Evolutionary conservation across 2,113 vertebrate species (phyloP), one percentile per base, ranked within the genome.

Genomic region (Planiliza haematocheilus): DNA sequence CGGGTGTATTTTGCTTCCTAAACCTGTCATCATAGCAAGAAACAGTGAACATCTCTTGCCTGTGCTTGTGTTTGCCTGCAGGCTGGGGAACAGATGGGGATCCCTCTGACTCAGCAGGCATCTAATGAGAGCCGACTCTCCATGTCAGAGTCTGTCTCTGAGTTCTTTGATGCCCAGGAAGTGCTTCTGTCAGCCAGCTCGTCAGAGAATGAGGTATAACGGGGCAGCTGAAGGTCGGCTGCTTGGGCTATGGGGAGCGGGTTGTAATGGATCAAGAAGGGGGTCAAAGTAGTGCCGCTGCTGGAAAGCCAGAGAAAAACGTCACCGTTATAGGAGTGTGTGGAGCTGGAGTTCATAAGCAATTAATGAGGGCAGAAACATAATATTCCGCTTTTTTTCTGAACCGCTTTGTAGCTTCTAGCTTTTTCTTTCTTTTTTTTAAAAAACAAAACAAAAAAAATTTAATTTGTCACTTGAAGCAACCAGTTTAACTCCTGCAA

Each of bases 81-180:
- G 97, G 85, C 93, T 0, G 90, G 92, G 50, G 96, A 98, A 86
- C 95, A 97, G 91, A 96, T 96, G 82, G 95, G 86, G 83, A 96
- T 99, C 91, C 98, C 98, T 68, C 89, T 98, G 78, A 97, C 97
- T 77, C 97, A 98, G 90, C 97, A 98, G 94, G 95, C 96, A 85
- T 95, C 96, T 89, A 97, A 98, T 71, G 98, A 99, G 92, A 99
- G 98, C 88, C 95, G 97, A 80, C 95, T 99, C 61, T 99, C 98
- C 88, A 98, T 99, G 97, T 99, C 98, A 10, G 98, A 99, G 90
- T 99, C 98, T 0, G 95, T 99, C 77, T 99, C 98, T 0, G 98
- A 99, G 92, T 99, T 99, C 93, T 99, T 99, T 65, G 98, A 99
- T 52, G 98, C 98, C 80, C 98, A 99, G 82, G 98, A 99, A 88